These are phyloP conservation scores for Saccopteryx leptura DNA, from an alignment of 2,113 vertebrate species.

Conservation along the genomic window DNA sequence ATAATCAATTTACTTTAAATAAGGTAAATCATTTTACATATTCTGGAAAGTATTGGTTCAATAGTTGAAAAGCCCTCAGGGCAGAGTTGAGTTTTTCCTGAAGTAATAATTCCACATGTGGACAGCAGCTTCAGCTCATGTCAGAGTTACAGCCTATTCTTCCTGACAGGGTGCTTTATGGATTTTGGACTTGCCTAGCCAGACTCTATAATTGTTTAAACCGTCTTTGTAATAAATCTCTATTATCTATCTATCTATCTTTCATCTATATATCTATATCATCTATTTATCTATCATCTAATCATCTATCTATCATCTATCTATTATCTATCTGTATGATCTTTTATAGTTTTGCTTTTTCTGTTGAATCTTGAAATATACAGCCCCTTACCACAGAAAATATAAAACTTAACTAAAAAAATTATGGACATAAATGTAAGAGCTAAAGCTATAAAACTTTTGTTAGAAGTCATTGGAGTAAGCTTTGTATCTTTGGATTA, in stretches of 20 bases:
- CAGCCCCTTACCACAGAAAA: background rate
- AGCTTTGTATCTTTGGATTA: background rate
- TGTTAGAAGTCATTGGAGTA: background rate
- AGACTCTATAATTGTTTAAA: background rate
- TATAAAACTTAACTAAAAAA: background rate
- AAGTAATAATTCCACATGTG: background rate
- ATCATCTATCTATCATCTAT: too few species aligned
- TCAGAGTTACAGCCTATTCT: background rate
- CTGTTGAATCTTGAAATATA: background rate
- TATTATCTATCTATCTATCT: background rate
- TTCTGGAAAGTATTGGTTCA: too few species aligned
- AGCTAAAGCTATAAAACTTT: background rate
- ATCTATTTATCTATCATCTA: too few species aligned
- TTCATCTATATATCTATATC: too few species aligned
- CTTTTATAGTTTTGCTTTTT: background rate
- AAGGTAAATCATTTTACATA: background rate
- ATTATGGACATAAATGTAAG: background rate
- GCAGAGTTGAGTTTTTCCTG: background rate
- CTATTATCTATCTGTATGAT: too few species aligned
- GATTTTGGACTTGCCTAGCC: background rate
- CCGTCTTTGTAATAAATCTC: background rate
- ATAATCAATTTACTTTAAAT: background rate
- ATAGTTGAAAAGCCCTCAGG: background rate
- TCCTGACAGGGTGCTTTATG: background rate
- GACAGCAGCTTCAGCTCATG: background rate